These are phyloP conservation scores for Seladonia tumulorum DNA, from an alignment of 2,888 invertebrate genomes.

Conservation along the genomic window DNA sequence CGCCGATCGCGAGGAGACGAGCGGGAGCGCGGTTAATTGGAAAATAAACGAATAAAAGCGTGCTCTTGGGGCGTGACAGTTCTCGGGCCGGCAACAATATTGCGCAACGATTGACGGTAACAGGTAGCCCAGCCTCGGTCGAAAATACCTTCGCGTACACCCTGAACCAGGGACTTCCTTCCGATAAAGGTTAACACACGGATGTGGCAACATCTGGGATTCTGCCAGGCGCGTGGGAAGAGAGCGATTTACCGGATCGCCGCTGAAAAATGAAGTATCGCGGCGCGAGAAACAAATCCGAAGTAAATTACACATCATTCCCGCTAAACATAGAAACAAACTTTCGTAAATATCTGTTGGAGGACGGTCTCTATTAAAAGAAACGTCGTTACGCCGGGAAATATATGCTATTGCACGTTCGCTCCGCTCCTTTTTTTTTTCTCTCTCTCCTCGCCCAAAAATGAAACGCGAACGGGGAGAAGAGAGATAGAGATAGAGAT, in stretches of 20 bases:
- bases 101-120: slow-evolving; percentile 48
- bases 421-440: neutral
- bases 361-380: slow-evolving; percentile 30
- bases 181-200: slow-evolving; percentile 68
- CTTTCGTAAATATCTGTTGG: slow-evolving; percentile 40
- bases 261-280: slow-evolving; percentile 50
- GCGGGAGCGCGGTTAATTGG: neutral
- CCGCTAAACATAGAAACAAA: slow-evolving; percentile 47
- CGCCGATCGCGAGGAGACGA: neutral
- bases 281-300: slow-evolving; percentile 46
- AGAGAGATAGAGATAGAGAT: neutral
- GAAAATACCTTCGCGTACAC: slow-evolving; percentile 31
- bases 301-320: slow-evolving; percentile 27
- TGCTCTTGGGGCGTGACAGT: neutral
- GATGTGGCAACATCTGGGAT: slow-evolving; percentile 64
- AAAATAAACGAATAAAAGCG: neutral
- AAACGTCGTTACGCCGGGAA: neutral
- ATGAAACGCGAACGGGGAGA: neutral
- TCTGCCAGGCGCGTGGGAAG: slow-evolving; percentile 60
- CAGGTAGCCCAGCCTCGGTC: slow-evolving; percentile 54
- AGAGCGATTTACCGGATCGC: slow-evolving; percentile 32
- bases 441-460: neutral
- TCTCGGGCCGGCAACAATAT: slow-evolving; percentile 21
- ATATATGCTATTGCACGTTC: slow-evolving; percentile 15
- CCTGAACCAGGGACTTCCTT: slow-evolving; percentile 42